Evolutionary conservation across 2,888 invertebrate species (phyloP).

Genomic region (Lamellibrachia satsuma): DNA sequence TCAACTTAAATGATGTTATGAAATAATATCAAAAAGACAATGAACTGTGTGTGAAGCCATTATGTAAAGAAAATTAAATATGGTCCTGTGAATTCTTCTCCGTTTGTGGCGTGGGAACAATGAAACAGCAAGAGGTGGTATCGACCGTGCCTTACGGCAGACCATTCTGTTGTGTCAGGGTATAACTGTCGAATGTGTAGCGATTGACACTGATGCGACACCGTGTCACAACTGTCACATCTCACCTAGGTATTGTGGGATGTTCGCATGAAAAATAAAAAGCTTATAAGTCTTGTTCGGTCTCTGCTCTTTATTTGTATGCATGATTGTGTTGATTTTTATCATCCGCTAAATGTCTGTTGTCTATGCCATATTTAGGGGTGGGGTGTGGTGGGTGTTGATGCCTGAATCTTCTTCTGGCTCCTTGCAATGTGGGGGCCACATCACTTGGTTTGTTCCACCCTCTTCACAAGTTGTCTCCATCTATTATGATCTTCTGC

Average conservation of each 20-base stretch:
- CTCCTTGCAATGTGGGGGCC: too few species aligned
- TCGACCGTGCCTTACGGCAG: background rate
- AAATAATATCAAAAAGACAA: background rate
- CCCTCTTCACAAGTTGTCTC: too few species aligned
- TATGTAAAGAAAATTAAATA: background rate
- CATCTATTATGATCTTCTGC: too few species aligned
- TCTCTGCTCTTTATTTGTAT: background rate
- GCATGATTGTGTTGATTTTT: background rate
- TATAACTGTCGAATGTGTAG: background rate
- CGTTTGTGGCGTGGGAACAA: background rate
- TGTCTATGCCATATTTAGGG: too few species aligned
- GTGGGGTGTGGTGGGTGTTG: too few species aligned
- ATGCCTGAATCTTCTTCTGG: too few species aligned
- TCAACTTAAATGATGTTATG: background rate
- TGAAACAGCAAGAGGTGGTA: background rate
- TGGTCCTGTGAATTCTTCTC: background rate
- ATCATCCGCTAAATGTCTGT: too few species aligned
- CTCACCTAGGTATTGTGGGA: background rate
- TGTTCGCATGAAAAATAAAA: slow-evolving; percentile 17
- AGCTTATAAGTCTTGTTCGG: slow-evolving; percentile 17
- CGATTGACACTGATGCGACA: background rate
- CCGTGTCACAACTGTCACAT: background rate
- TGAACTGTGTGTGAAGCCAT: background rate
- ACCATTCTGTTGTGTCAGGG: background rate
- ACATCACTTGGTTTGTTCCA: too few species aligned